These are phyloP conservation scores for Abscondita cerata DNA, from an alignment of 2,888 invertebrate genomes.

Conservation along the genomic window DNA sequence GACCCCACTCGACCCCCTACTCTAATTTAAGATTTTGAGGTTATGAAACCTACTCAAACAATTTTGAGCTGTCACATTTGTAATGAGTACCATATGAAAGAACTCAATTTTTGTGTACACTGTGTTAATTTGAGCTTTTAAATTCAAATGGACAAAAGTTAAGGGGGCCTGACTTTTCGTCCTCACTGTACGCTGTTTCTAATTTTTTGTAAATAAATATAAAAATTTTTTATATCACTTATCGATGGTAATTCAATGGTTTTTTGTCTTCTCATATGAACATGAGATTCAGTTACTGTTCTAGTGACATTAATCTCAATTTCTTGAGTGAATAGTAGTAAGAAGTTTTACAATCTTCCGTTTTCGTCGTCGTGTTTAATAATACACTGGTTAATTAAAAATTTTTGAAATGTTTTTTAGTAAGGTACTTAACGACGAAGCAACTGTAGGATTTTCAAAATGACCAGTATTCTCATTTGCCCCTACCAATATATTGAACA, in stretches of 20 bases:
- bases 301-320: background rate
- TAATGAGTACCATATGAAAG: no score
- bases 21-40: no score
- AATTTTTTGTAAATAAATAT: background rate
- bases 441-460: background rate
- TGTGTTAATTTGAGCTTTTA: no score
- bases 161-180: no score
- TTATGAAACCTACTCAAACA: no score
- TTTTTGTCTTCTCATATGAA: background rate
- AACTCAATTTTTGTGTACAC: no score
- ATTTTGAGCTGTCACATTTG: no score
- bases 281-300: background rate
- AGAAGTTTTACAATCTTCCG: background rate
- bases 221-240: background rate
- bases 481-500: background rate
- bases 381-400: background rate
- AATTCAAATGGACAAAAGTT: no score
- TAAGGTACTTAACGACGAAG: background rate
- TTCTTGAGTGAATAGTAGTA: background rate
- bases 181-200: background rate
- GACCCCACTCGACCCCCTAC: no score
- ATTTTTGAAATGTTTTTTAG: background rate
- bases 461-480: background rate
- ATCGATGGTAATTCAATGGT: background rate
- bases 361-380: background rate